phyloP scores from a whole-genome alignment of 2,113 vertebrate genomes.

The Panthera leo region DNA sequence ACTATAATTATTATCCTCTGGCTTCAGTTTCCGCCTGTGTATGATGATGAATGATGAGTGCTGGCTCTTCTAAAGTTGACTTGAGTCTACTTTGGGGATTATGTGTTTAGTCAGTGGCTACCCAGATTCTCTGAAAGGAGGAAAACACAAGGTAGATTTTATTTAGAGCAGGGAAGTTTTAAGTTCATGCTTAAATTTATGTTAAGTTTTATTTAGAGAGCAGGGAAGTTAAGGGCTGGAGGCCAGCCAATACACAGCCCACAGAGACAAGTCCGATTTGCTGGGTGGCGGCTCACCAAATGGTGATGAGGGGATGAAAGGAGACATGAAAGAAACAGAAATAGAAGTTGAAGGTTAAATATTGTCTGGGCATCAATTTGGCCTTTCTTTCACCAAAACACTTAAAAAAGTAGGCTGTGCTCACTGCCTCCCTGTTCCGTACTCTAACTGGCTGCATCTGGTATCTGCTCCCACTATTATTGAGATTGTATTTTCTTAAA shows the following conservation, averaged over 20 bases:
- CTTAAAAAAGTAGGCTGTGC: not conserved
- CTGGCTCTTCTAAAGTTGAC: not conserved
- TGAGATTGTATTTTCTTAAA: not conserved
- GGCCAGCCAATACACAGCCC: slow-evolving; percentile 23
- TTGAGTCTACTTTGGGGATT: not conserved
- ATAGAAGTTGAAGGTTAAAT: slow-evolving; percentile 39
- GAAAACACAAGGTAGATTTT: slow-evolving; percentile 38
- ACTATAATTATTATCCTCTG: not conserved
- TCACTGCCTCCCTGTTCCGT: not conserved
- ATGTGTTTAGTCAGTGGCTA: not conserved
- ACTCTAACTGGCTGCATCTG: not conserved
- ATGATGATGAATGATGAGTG: not conserved
- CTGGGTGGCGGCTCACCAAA: not conserved
- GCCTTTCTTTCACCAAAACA: slow-evolving; percentile 11
- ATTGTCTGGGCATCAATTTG: slow-evolving; percentile 1
- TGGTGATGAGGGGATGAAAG: slow-evolving; percentile 12
- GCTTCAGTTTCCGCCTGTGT: not conserved
- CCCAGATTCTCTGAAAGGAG: slow-evolving; percentile 24
- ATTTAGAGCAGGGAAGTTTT: slow-evolving; percentile 32
- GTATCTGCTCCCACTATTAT: not conserved
- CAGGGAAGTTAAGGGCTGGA: slow-evolving; percentile 20
- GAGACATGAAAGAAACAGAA: not conserved
- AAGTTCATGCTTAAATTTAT: slow-evolving; percentile 3
- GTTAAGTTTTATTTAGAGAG: slow-evolving; percentile 45
- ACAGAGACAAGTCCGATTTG: not conserved